Base-by-base conservation (phyloP, 2,888 invertebrate species). In the Eilema griseolum region DNA sequence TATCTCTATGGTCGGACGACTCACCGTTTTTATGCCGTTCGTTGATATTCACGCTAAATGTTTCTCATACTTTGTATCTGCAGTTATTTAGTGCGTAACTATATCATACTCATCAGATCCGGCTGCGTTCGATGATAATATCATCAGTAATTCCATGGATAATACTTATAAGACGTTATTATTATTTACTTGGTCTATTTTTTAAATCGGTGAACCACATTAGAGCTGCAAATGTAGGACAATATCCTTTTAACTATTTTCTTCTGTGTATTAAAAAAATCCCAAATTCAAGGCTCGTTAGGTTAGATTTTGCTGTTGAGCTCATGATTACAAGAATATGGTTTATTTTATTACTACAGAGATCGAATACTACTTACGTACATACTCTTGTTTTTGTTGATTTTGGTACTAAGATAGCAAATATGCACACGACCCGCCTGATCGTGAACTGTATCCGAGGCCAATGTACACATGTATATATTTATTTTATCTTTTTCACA, bases 41-140 rank as follows among this genome's bases (percentile, higher is more conserved):
- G 69, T 41, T 66, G 74, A 80, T 80, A 86, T 83, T 83, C 81
- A 77, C 79, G 78, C 80, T 81, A 80, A 83, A 84, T 70, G 69
- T 78, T 71, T 76, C 73, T 78, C 74, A 71, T 68, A 56, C 61
- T 61, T 74, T 59, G 70, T 64, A 52, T 71, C 67, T 73, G 70
- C 57, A 52, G 75, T 68, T 74, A 79, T 80, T 64, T 75, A 73
- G 80, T 81, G 76, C 82, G 72, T 77, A 76, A 72, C 83, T 76
- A 71, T 61, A 70, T 76, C 70, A 33, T 64, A 61, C 63, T 72
- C 74, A 70, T 64, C 64, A 68, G 77, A 79, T 82, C 76, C 77
- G 78, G 77, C 67, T 71, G 76, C 64, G n/a, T 72, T 33, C 16
- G 56, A 65, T 67, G 24, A 59, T 60, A n/a, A 12, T 10, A 28